phyloP scores from a whole-genome alignment of 2,113 vertebrate species.

The Tachycineta bicolor region DNA sequence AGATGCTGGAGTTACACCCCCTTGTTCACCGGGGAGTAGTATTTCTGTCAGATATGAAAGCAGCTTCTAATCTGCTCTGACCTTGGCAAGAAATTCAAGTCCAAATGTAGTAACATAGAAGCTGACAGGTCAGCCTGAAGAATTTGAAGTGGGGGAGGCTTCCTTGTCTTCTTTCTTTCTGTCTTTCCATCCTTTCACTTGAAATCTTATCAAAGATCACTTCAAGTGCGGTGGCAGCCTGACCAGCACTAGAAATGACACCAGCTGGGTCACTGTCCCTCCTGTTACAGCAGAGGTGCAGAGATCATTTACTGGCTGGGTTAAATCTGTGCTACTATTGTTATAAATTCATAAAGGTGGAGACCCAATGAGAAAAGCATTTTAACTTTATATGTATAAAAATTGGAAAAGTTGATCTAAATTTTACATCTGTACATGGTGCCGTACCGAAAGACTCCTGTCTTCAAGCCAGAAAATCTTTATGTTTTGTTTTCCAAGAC shows the following conservation, averaged over 20 bases:
- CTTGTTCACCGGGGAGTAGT: constrained; percentile 26
- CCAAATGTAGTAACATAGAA: constrained; percentile 66
- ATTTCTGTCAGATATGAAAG: constrained; percentile 57
- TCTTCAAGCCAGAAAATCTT: neutral
- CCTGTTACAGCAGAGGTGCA: neutral
- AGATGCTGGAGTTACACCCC: neutral
- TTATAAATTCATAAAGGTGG: neutral
- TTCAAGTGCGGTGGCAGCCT: neutral
- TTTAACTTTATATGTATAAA: neutral
- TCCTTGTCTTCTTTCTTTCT: neutral
- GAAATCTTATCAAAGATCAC: constrained; percentile 39
- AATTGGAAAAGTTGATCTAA: neutral
- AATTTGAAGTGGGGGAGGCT: constrained; percentile 46
- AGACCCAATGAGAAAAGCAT: neutral
- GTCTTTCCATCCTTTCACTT: neutral
- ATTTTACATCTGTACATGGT: neutral
- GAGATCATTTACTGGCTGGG: neutral
- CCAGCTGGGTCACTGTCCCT: neutral
- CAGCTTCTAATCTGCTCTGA: constrained; percentile 56
- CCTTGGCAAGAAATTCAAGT: constrained; percentile 65
- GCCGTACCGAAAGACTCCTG: neutral
- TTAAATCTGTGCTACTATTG: fast-evolving
- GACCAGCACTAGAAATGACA: neutral
- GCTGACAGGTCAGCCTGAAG: constrained; percentile 59
- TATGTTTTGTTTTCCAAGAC: neutral